Base-by-base conservation (phyloP, 2,888 invertebrate species). In the Aspidiotus destructor region DNA sequence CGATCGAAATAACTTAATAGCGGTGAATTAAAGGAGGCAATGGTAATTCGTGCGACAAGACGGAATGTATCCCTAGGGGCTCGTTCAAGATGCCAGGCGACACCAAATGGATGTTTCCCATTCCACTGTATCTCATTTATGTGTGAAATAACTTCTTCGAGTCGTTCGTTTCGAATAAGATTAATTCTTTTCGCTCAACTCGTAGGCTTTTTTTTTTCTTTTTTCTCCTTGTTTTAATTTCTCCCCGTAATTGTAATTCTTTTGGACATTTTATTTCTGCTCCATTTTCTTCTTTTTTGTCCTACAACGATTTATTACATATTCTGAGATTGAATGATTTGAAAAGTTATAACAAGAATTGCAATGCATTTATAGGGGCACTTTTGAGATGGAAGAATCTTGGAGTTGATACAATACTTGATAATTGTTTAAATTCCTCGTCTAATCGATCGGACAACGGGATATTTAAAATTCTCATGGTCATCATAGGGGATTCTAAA, bases 1-100 rank as follows among this genome's bases (percentile, higher is more conserved):
- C 65, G 58, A 65, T 65, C 65, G 65, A 65, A 65, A 65, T 58
- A 65, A 65, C 58, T 65, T 65, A 65, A 65, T 65, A 65, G 65
- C 58, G 65, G 65, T 57, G 58, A 57, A 65, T 65, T 65, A 65
- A 58, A 65, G 65, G 58, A 65, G 58, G 65, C 60, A 42, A 55
- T 15, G 58, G 65, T 65, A 65, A 65, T 65, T 58, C 58, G 65
- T 65, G 65, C 65, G 65, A 65, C 65, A 65, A 58, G 65, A 58
- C 48, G 58, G 65, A 58, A 65, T 65, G 65, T 65, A 65, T 65
- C 65, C 58, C 65, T 58, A 3, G 65, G 65, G 65, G 65, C 65
- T 65, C 65, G 65, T 65, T 65, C 44, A 58, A 58, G 58, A 57
- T 65, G 58, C 65, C 65, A 58, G 65, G 58, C 65, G 65, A 65